phyloP scores from a whole-genome alignment of 2,888 invertebrate genomes.

The Poecilus cupreus region DNA sequence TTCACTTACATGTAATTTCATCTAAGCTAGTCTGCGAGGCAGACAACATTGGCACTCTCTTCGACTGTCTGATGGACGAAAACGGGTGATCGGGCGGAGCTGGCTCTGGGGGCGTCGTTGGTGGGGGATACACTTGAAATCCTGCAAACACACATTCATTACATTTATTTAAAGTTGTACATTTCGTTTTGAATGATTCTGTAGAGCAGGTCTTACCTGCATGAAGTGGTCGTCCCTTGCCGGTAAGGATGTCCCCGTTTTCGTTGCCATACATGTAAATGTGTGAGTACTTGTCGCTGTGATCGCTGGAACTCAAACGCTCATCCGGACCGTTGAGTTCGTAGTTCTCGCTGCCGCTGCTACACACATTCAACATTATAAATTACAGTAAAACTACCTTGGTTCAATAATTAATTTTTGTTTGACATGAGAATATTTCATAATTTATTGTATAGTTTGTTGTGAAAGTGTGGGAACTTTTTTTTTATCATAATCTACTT shows the following conservation, averaged over 20 bases:
- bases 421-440: background rate
- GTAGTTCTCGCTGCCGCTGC: constrained; percentile 80
- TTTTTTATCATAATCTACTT: background rate
- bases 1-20: constrained; percentile 78
- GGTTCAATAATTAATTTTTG: constrained; percentile 10
- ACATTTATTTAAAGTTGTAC: background rate
- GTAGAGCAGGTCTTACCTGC: constrained; percentile 72
- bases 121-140: constrained; percentile 89
- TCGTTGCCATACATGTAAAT: constrained; percentile 80
- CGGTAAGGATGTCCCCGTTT: constrained; percentile 71
- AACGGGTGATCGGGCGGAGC: constrained; percentile 84
- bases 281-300: constrained; percentile 80
- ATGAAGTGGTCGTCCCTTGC: constrained; percentile 73
- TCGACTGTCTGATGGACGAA: constrained; percentile 73
- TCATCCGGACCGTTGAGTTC: constrained; percentile 78
- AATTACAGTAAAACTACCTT: constrained; percentile 23
- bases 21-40: constrained; percentile 80
- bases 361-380: constrained; percentile 62
- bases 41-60: constrained; percentile 73
- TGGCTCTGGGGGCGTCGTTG: constrained; percentile 89
- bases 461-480: constrained; percentile 37
- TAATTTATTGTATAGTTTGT: background rate
- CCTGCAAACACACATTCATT: too few relatives aligned
- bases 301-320: constrained; percentile 79
- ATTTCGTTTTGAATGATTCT: background rate